Percentiles rank a stretch among this genome's conserved stretches.
Conservation (phyloP, 2,888 invertebrate genomes). For the Lordiphosa andalusiaca region DNA sequence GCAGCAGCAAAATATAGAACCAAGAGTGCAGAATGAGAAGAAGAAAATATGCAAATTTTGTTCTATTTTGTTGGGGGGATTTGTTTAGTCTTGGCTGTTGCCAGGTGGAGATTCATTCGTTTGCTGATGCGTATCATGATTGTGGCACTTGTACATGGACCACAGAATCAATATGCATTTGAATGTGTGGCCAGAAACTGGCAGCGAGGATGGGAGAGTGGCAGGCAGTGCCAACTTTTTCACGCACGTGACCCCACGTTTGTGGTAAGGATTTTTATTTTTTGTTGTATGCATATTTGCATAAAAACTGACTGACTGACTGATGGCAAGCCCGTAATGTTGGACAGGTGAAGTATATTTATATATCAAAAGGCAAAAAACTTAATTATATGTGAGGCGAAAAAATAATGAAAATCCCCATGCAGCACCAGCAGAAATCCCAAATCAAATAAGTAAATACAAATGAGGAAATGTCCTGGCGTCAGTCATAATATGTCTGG, state of each 20-base stretch:
- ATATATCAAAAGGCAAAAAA: conserved; percentile 42
- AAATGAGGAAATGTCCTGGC: conserved; percentile 10
- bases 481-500: conserved; percentile 3
- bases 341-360: conserved; percentile 44
- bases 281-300: conserved; percentile 45
- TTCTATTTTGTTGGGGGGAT: conserved; percentile 45
- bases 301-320: conserved; percentile 45
- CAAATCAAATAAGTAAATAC: conserved; percentile 71
- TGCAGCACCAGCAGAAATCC: conserved; percentile 70
- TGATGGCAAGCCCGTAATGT: conserved; percentile 37
- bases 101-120: conserved; percentile 48
- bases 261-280: conserved; percentile 31
- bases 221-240: conserved; percentile 30
- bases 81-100: conserved; percentile 37
- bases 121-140: conserved; percentile 69
- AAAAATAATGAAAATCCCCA: conserved; percentile 50
- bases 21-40: conserved; percentile 32
- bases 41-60: conserved; percentile 59
- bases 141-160: conserved; percentile 65
- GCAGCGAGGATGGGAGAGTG: conserved; percentile 2
- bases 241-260: conserved; percentile 60
- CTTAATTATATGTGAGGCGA: conserved; percentile 58
- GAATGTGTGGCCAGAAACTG: conserved; percentile 44
- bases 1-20: conserved; percentile 5
- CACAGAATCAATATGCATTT: conserved; percentile 74